These are phyloP conservation scores for Poecilia picta DNA, from an alignment of 2,797 vertebrate species.

Conservation along the genomic window DNA sequence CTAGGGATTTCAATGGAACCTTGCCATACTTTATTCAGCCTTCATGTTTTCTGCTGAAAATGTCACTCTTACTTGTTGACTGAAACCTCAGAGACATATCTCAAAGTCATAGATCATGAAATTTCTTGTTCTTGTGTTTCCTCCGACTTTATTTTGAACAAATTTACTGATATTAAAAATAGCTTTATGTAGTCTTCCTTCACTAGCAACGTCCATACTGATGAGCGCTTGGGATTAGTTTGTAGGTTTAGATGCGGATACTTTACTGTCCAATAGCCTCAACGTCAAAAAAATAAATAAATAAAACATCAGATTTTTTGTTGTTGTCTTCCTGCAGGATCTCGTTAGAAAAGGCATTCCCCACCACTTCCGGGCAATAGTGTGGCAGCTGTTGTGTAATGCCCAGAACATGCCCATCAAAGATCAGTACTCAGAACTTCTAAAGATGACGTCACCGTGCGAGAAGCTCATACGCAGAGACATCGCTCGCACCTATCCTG, in stretches of 20 bases:
- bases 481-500: slow-evolving; percentile 97
- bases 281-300: not conserved
- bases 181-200: not conserved
- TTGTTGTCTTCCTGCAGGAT: slow-evolving; percentile 79
- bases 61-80: not conserved
- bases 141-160: not conserved
- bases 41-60: not conserved
- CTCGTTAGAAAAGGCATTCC: slow-evolving; percentile 97
- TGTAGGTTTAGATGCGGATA: not conserved
- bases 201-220: not conserved
- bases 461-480: slow-evolving; percentile 98
- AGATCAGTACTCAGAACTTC: slow-evolving; percentile 96
- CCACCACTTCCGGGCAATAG: slow-evolving; percentile 97
- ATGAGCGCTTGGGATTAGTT: not conserved
- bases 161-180: not conserved
- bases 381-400: slow-evolving; percentile 95
- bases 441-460: slow-evolving; percentile 98
- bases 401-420: slow-evolving; percentile 98
- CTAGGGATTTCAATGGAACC: not conserved
- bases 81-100: not conserved
- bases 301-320: not conserved
- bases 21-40: not conserved
- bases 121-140: not conserved
- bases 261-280: not conserved
- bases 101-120: not conserved